A percentile compares a stretch with the other conserved stretches of the same genome.
These are phyloP conservation scores for Acanthurus tractus DNA, from an alignment of 2,797 vertebrate species.

Conservation along the genomic window DNA sequence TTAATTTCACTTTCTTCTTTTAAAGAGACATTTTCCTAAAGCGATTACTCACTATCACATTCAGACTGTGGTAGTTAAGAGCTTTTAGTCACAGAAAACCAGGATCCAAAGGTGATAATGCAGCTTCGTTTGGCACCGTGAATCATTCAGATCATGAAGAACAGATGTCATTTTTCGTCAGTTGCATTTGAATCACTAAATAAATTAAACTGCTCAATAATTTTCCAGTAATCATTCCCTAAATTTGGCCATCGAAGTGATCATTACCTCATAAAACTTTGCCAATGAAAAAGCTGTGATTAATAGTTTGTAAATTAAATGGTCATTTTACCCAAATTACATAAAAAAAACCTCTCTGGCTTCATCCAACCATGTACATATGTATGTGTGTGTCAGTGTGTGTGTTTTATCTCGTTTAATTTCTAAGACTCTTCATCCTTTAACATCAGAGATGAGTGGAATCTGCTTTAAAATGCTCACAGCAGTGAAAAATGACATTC, in stretches of 20 bases:
- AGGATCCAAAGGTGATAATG: background rate
- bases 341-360: background rate
- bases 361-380: background rate
- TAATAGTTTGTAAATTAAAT: background rate
- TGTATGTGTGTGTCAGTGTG: background rate
- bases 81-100: background rate
- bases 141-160: conserved; percentile 19
- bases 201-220: conserved; percentile 13
- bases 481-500: no score
- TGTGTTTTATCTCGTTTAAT: no score
- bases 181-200: conserved; percentile 12
- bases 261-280: background rate
- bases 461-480: no score
- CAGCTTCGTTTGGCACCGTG: background rate
- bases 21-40: conserved; percentile 30
- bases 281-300: background rate
- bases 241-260: background rate
- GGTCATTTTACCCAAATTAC: background rate
- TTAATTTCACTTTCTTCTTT: background rate
- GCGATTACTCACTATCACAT: background rate
- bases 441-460: no score
- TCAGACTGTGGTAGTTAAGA: background rate
- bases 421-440: no score
- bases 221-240: conserved; percentile 5
- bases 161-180: conserved; percentile 1